Base-by-base conservation (phyloP, 2,797 vertebrate genomes). In the Semotilus atromaculatus region DNA sequence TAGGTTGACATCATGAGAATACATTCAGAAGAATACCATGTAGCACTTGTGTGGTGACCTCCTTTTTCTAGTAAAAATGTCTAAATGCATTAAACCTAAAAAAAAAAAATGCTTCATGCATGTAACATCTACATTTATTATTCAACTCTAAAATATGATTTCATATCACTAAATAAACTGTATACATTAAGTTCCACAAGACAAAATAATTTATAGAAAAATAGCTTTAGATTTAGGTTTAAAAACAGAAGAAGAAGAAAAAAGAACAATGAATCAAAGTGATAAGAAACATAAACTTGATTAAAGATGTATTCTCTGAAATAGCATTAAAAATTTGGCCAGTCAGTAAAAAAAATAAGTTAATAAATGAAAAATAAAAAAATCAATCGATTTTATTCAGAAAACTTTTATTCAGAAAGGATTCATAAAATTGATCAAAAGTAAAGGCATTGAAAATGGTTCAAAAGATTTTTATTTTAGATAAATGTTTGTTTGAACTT, bases 301-400 rank as follows among this genome's bases (percentile, higher is more conserved):
- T 60, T 26, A 4, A 60, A 60, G 1, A 26, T 60, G 10, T 60
- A 60, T 60, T 60, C 9, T 5, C 10, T 60, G 23, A n/a, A 60
- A 60, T 26, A 26, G 10, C 11, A 21, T 23, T 23, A 3, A 53
- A 9, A 53, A 53, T 48, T 1, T 45, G 45, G 1, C 45, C 14
- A 45, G 19, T 21, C 51, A 53, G 51, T 53, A 53, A 21, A 53
- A 53, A 40, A 8, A 40, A 36, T 7, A 43, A 13, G 11, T 43
- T 4, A 13, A 45, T 45, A 4, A 14, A n/a, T 1, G 10, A 21
- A 7, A 0, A 19, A 55, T 1, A 23, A 23, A 23, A 0, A 21
- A 60, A 26, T 26, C 13, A 26, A 26, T 1, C 0, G 58, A 60
- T n/a, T n/a, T n/a, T n/a, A n/a, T n/a, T n/a, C n/a, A n/a, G n/a